Conservation (phyloP, 2,113 vertebrate species). For the Pomatorhinus ruficollis region DNA sequence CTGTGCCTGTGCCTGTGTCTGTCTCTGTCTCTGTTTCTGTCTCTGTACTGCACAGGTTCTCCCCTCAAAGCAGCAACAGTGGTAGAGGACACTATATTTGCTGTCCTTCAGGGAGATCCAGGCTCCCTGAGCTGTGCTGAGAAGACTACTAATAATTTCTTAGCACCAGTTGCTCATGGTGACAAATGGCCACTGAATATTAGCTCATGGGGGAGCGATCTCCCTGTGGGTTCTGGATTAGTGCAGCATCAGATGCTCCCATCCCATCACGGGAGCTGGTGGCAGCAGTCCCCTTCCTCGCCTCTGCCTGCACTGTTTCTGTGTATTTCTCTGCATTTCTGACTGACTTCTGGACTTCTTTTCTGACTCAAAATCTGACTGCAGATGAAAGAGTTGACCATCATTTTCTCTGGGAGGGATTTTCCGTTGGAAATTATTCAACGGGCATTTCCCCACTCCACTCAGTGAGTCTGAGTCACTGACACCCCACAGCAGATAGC, state of each 20-base stretch:
- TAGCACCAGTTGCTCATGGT: not conserved
- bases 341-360: not conserved
- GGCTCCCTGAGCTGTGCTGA: fast-evolving
- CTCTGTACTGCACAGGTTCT: not conserved
- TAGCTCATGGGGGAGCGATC: not conserved
- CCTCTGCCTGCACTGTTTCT: not conserved
- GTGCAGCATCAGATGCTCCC: not conserved
- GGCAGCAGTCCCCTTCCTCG: not conserved
- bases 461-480: not conserved
- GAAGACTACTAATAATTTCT: not conserved
- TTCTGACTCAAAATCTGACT: not conserved
- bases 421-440: not conserved
- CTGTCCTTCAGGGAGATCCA: not conserved
- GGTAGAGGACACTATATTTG: fast-evolving
- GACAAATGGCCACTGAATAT: not conserved
- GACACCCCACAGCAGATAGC: not conserved
- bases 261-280: fast-evolving
- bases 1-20: not conserved
- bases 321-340: not conserved
- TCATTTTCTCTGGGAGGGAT: not conserved
- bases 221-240: not conserved
- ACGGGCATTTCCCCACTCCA: fast-evolving
- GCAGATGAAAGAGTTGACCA: not conserved
- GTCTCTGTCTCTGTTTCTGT: fast-evolving
- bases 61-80: not conserved